phyloP scores from a whole-genome alignment of 1,140 invertebrate genomes.

The Drosophila murphyi region DNA sequence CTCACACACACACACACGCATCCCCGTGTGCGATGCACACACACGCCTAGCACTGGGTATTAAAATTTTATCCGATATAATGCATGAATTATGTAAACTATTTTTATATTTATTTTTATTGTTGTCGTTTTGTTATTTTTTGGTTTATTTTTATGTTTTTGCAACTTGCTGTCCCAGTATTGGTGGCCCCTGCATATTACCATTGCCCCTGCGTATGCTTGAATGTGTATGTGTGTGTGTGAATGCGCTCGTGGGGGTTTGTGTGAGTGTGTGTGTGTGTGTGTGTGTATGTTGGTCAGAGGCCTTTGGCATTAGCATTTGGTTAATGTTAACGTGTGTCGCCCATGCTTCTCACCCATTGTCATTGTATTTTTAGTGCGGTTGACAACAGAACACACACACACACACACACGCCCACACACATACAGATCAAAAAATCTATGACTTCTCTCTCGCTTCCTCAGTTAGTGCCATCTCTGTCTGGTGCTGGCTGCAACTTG shows the following conservation, averaged over 20 bases:
- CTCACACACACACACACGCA: slow-evolving; percentile 22
- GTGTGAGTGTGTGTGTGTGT: slow-evolving; percentile 5
- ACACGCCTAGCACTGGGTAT: slow-evolving; percentile 45
- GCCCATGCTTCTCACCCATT: slow-evolving; percentile 43
- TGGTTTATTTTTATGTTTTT: slow-evolving; percentile 39
- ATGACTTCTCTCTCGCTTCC: slow-evolving; percentile 30
- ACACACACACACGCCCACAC: slow-evolving; percentile 3
- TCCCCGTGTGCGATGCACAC: neutral
- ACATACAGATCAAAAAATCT: neutral
- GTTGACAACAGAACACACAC: slow-evolving; percentile 65
- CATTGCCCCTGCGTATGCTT: slow-evolving; percentile 44
- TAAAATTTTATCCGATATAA: slow-evolving; percentile 82
- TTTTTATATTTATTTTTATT: slow-evolving; percentile 78
- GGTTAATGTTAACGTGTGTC: slow-evolving; percentile 75
- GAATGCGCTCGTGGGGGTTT: slow-evolving; percentile 6
- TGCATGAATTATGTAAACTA: slow-evolving; percentile 82
- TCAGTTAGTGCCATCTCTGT: slow-evolving; percentile 44
- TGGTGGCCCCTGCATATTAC: slow-evolving; percentile 46
- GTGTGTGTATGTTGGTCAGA: slow-evolving; percentile 36
- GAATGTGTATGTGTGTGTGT: neutral
- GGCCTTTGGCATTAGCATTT: slow-evolving; percentile 78
- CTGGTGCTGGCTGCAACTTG: slow-evolving; percentile 30
- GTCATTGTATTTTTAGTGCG: slow-evolving; percentile 52
- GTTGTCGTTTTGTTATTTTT: slow-evolving; percentile 60
- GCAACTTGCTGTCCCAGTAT: slow-evolving; percentile 61